A percentile compares a stretch with the other conserved stretches of the same genome.
These are phyloP conservation scores for Gasterosteus aculeatus DNA, from an alignment of 2,113 vertebrate species.

Conservation along the genomic window DNA sequence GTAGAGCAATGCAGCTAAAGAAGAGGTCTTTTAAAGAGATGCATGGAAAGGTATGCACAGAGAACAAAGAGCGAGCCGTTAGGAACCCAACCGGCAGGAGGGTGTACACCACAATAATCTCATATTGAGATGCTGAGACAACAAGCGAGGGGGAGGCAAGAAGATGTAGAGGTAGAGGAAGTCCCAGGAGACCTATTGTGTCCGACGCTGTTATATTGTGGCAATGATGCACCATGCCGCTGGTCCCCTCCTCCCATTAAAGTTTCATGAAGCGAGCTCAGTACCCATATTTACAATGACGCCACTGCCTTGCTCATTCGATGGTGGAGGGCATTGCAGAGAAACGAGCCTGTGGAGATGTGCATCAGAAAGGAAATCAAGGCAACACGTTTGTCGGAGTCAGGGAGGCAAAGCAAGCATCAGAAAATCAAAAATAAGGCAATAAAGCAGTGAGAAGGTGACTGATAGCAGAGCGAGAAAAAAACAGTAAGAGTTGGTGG, in stretches of 20 bases:
- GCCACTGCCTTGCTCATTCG: slow-evolving; percentile 71
- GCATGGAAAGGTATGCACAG: slow-evolving; percentile 21
- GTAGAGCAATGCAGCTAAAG: slow-evolving; percentile 30
- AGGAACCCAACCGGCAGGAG: slow-evolving; percentile 16
- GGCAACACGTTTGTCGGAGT: not conserved
- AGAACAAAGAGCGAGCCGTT: slow-evolving; percentile 10
- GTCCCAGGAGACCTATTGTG: slow-evolving; percentile 63
- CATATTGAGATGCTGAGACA: slow-evolving; percentile 34
- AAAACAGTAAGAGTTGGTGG: not conserved
- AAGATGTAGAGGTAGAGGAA: slow-evolving; percentile 22
- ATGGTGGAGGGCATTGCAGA: slow-evolving; percentile 19
- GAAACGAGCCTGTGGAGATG: slow-evolving; percentile 39
- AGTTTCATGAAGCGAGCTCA: slow-evolving; percentile 73
- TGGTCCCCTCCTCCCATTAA: slow-evolving; percentile 70
- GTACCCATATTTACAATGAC: slow-evolving; percentile 72
- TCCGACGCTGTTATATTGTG: slow-evolving; percentile 62
- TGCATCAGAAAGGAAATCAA: slow-evolving; percentile 18
- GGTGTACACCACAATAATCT: not conserved
- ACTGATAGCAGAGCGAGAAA: not conserved
- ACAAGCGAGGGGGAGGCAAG: slow-evolving; percentile 21
- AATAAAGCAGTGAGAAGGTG: not conserved
- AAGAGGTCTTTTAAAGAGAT: slow-evolving; percentile 21
- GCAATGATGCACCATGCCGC: slow-evolving; percentile 66
- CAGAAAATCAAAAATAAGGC: slow-evolving; percentile 16
- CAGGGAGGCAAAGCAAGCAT: slow-evolving; percentile 20